Conservation (phyloP, 2,888 invertebrate species). For the Drosophila imparisetae region DNA sequence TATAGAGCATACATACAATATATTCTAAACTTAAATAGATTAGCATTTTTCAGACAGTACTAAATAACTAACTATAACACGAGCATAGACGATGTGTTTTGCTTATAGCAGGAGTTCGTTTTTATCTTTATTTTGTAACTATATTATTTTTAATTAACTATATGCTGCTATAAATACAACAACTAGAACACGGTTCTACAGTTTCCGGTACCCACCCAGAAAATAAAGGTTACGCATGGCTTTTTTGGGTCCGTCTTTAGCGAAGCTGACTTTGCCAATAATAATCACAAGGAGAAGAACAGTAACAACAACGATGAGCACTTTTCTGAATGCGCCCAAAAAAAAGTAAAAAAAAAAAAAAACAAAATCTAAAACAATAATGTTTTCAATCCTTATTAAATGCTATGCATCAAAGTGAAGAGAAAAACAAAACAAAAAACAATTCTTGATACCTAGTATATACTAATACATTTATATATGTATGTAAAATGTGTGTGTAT, state of each 20-base stretch:
- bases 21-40: slow-evolving; percentile 40
- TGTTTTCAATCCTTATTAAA: slow-evolving; percentile 61
- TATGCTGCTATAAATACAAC: slow-evolving; percentile 23
- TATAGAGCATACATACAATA: slow-evolving; percentile 45
- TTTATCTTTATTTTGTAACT: background rate
- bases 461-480: slow-evolving; percentile 52
- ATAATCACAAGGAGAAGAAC: slow-evolving; percentile 13
- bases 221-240: slow-evolving; percentile 26
- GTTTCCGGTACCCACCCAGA: slow-evolving; percentile 45
- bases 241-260: slow-evolving; percentile 33
- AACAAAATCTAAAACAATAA: slow-evolving; percentile 35
- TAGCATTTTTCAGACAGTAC: slow-evolving; percentile 58
- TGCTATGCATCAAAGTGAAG: slow-evolving; percentile 65
- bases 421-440: slow-evolving; percentile 29
- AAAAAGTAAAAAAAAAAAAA: background rate
- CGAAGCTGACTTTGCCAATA: slow-evolving; percentile 29
- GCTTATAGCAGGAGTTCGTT: slow-evolving; percentile 49
- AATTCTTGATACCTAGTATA: slow-evolving; percentile 70
- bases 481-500: slow-evolving; percentile 74
- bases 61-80: slow-evolving; percentile 25
- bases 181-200: slow-evolving; percentile 36
- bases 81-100: slow-evolving; percentile 39
- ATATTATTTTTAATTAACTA: background rate
- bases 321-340: slow-evolving; percentile 32
- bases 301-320: slow-evolving; percentile 29